Evolutionary conservation across 2,797 vertebrate genomes (phyloP), one percentile per base, ranked within the genome.

Genomic region (Chiroxiphia lanceolata): DNA sequence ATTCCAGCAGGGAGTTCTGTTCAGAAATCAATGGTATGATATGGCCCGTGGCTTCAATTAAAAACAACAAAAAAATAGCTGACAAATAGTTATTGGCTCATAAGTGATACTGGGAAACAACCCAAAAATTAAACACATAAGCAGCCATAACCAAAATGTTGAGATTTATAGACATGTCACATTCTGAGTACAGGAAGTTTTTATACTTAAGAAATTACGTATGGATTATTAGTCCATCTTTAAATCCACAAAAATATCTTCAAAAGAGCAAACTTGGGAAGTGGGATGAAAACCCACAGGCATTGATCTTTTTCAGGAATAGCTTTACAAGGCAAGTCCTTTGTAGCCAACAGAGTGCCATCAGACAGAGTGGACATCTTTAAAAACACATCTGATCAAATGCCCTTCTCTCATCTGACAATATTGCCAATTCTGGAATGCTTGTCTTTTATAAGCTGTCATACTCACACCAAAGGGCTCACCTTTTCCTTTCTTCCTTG

Each of bases 71-170:
- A 51, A 54, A 89, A 93, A 86, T 18, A 18, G n/a, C 80, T 67
- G 89, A 92, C 84, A 95, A 96, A 96, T 87, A 96, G 94, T 91
- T 92, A 95, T 93, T 97, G 96, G 95, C 91, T 94, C 50, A 14
- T 92, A 92, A 94, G 47, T 74, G 77, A 92, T 88, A 90, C 90
- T 90, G 94, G 94, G 94, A 97, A 97, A 80, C 33, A 88, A 87
- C 87, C 94, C 93, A 96, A 93, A 90, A 93, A 81, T 95, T 93
- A 95, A 94, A 96, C 88, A 97, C 96, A 94, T 87, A 93, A 96
- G 82, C 89, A 93, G 51, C 89, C 79, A 83, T 83, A 95, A 91
- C 57, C 13, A 31, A 92, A 94, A 89, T 71, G 54, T 60, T 89
- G 78, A 87, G 74, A 93, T 93, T 94, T 93, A 91, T 59, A 95